Conservation (phyloP, 2,113 vertebrate genomes). For the Camelus dromedarius region DNA sequence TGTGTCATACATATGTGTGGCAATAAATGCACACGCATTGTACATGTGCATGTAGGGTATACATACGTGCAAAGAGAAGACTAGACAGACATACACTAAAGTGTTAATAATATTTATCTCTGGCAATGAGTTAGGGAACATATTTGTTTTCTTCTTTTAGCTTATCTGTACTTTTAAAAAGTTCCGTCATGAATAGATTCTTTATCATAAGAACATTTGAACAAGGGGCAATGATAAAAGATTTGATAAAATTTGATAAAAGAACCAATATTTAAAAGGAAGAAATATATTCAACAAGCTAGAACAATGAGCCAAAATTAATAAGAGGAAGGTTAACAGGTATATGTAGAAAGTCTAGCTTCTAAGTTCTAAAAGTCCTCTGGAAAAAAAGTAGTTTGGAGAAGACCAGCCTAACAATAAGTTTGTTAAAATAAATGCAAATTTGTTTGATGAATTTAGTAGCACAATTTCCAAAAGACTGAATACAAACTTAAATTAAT, state of each 20-base stretch:
- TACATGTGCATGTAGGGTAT: not conserved
- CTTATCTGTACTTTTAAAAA: not conserved
- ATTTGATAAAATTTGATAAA: not conserved
- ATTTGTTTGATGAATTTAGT: not conserved
- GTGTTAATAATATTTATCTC: not conserved
- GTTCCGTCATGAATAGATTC: not conserved
- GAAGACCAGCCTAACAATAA: not conserved
- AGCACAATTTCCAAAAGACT: not conserved
- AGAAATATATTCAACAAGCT: not conserved
- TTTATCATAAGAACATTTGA: constrained; percentile 29
- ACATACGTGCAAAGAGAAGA: not conserved
- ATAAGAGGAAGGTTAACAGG: not conserved
- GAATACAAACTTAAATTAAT: not conserved
- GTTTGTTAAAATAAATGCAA: not conserved
- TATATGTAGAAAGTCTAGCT: not conserved
- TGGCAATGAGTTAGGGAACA: not conserved
- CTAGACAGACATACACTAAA: not conserved
- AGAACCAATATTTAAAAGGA: not conserved
- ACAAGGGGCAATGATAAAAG: not conserved
- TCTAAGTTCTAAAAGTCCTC: not conserved
- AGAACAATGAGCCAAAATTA: not conserved
- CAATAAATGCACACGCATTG: not conserved
- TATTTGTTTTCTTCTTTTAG: constrained; percentile 13
- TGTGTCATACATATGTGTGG: not conserved
- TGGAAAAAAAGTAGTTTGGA: not conserved